phyloP scores from a whole-genome alignment of 2,113 vertebrate genomes.

The Callipepla californica region DNA sequence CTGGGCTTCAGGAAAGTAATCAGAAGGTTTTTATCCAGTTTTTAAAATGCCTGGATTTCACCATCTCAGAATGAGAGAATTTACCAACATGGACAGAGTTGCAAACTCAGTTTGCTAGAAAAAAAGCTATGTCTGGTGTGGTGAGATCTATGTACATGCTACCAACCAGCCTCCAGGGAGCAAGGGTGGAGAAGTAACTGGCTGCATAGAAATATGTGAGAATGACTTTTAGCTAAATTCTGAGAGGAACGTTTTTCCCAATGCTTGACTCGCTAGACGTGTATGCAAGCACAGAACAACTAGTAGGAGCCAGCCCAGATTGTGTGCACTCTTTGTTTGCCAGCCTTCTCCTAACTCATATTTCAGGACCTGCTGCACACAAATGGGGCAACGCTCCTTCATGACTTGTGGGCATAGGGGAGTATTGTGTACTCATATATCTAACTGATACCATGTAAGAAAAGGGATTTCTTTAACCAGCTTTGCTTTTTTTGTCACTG shows the following conservation, averaged over 20 bases:
- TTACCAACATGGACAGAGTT: neutral
- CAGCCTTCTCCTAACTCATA: neutral
- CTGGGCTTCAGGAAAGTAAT: neutral
- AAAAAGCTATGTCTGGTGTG: neutral
- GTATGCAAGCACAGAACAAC: neutral
- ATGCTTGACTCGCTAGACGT: neutral
- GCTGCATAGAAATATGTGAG: neutral
- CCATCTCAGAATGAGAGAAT: neutral
- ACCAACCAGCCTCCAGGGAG: conserved; percentile 1
- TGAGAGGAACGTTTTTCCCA: neutral
- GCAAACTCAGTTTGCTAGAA: neutral
- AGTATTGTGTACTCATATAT: neutral
- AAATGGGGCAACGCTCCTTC: neutral
- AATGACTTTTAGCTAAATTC: neutral
- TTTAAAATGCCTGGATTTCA: neutral
- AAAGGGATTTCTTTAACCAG: neutral
- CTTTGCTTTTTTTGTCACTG: neutral
- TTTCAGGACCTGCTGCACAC: conserved; percentile 1
- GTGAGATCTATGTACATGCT: neutral
- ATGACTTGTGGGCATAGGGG: neutral
- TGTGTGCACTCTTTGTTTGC: neutral
- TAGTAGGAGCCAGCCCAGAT: fast-evolving
- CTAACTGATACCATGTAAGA: neutral
- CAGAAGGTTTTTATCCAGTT: neutral
- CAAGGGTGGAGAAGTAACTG: neutral